Conservation (phyloP, 1,140 invertebrate species). For the Leptoteleia sp. region DNA sequence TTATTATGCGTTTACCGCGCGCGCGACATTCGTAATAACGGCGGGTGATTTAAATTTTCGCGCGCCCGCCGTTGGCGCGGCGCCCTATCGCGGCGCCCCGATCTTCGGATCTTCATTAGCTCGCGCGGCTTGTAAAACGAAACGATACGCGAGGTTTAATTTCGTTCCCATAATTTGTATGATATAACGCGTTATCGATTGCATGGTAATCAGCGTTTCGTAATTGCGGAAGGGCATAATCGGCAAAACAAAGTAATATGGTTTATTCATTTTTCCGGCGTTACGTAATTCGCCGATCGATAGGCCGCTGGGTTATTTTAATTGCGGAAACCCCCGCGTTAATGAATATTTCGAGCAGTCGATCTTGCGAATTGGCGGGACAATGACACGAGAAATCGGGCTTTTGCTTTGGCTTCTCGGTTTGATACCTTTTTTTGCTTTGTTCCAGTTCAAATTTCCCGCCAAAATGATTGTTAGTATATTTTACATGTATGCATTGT, state of each 20-base stretch:
- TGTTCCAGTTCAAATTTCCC: too few species aligned
- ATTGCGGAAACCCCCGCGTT: slow-evolving; percentile 12
- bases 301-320: slow-evolving; percentile 18
- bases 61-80: slow-evolving; percentile 16
- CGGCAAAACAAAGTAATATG: slow-evolving; percentile 47
- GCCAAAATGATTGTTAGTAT: too few species aligned
- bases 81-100: slow-evolving; percentile 12
- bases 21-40: slow-evolving; percentile 22
- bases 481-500: too few species aligned
- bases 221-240: slow-evolving; percentile 49
- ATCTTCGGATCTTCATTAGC: slow-evolving; percentile 36
- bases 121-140: slow-evolving; percentile 39
- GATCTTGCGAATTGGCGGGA: not conserved
- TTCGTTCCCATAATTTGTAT: slow-evolving; percentile 59
- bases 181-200: slow-evolving; percentile 60
- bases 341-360: slow-evolving; percentile 4
- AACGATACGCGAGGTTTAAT: slow-evolving; percentile 47
- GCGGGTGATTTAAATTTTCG: slow-evolving; percentile 23
- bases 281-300: slow-evolving; percentile 19
- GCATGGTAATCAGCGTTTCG: slow-evolving; percentile 52
- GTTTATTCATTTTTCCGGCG: slow-evolving; percentile 50
- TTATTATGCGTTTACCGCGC: slow-evolving; percentile 6
- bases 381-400: too few species aligned
- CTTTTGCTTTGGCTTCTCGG: too few species aligned
- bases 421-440: too few species aligned